These are phyloP conservation scores for Trachemys scripta DNA, from an alignment of 2,113 vertebrate genomes.

Conservation along the genomic window DNA sequence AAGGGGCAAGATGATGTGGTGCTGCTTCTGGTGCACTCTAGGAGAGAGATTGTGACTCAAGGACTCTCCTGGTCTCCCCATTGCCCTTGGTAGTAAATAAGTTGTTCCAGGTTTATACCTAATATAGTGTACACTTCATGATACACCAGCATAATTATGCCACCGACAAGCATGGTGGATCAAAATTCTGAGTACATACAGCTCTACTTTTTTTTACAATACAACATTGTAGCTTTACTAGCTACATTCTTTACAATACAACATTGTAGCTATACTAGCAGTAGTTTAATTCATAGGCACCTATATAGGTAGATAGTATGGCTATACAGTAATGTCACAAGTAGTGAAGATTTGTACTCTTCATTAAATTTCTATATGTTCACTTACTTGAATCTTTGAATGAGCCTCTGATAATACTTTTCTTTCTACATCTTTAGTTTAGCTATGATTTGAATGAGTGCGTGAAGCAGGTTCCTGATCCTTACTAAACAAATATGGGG, in stretches of 20 bases:
- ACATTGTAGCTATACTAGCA: not conserved
- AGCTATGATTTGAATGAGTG: not conserved
- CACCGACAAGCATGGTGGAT: not conserved
- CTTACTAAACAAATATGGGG: not conserved
- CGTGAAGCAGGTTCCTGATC: not conserved
- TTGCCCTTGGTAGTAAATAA: not conserved
- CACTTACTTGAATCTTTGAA: not conserved
- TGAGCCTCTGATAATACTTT: not conserved
- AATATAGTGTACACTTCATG: not conserved
- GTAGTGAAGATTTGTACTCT: not conserved
- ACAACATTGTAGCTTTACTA: not conserved
- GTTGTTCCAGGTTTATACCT: not conserved
- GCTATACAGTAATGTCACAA: not conserved
- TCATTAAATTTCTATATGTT: not conserved
- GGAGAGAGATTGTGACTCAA: not conserved
- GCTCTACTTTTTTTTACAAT: not conserved
- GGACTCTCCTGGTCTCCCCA: not conserved
- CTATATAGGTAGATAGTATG: not conserved
- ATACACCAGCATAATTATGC: not conserved
- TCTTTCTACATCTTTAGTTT: not conserved
- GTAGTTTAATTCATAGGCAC: conserved; percentile 2
- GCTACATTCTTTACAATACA: not conserved
- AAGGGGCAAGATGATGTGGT: not conserved
- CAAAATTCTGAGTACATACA: not conserved
- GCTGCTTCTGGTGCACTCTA: not conserved